phyloP scores from a whole-genome alignment of 2,888 invertebrate species.

The Syrphus vitripennis region DNA sequence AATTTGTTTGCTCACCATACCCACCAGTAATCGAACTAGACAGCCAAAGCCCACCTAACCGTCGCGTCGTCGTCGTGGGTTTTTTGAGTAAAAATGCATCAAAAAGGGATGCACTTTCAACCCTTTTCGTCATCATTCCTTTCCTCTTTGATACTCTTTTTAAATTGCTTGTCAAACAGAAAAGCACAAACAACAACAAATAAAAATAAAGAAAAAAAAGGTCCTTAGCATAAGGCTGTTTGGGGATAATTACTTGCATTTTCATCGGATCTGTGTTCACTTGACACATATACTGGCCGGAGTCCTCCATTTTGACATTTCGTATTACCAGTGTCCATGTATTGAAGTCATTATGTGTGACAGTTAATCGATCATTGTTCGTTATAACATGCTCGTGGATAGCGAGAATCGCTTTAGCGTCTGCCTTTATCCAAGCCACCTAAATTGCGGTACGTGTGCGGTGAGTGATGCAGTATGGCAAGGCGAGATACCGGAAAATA shows the following conservation, averaged over 20 bases:
- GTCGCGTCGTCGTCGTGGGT: too few species aligned
- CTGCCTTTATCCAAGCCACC: slow-evolving; percentile 98
- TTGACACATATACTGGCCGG: slow-evolving; percentile 97
- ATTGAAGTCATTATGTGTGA: slow-evolving; percentile 95
- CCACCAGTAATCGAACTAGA: neutral
- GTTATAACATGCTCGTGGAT: slow-evolving; percentile 97
- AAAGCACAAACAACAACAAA: neutral
- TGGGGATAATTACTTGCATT: slow-evolving; percentile 88
- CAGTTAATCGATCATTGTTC: slow-evolving; percentile 93
- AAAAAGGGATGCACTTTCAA: neutral
- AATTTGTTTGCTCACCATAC: neutral
- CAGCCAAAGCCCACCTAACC: too few species aligned
- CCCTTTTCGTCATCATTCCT: neutral
- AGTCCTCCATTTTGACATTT: slow-evolving; percentile 91
- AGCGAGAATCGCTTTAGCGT: slow-evolving; percentile 95
- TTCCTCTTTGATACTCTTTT: neutral
- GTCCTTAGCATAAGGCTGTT: slow-evolving; percentile 18
- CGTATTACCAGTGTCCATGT: slow-evolving; percentile 96
- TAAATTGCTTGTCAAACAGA: slow-evolving; percentile 43
- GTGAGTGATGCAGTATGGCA: slow-evolving; percentile 22
- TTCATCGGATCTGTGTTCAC: slow-evolving; percentile 97
- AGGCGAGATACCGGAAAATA: slow-evolving; percentile 44
- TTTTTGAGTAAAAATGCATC: slow-evolving; percentile 15
- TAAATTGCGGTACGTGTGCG: slow-evolving; percentile 76
- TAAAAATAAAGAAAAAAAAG: neutral